Conservation (phyloP, 2,113 vertebrate species). For the Perca fluviatilis region DNA sequence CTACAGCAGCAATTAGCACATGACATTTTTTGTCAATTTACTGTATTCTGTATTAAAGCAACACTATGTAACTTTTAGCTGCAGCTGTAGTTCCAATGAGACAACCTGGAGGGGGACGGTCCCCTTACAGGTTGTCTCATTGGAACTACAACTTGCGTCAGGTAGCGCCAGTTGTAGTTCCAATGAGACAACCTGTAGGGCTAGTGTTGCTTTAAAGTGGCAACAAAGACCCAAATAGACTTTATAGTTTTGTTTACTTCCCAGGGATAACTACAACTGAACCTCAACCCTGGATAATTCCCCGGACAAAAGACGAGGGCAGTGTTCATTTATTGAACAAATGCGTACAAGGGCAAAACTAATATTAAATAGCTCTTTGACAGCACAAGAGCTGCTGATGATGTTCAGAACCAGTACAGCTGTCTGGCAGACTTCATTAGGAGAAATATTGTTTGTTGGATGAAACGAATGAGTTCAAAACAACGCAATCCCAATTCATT, state of each 20-base stretch:
- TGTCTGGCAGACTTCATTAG: slow-evolving; percentile 31
- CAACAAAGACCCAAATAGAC: slow-evolving; percentile 19
- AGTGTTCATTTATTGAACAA: slow-evolving; percentile 41
- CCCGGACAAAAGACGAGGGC: slow-evolving; percentile 26
- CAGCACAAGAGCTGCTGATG: slow-evolving; percentile 5
- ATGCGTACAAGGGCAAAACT: slow-evolving; percentile 16
- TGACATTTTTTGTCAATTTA: not conserved
- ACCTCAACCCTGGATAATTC: slow-evolving; percentile 26
- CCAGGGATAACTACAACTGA: slow-evolving; percentile 18
- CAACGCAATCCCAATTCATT: not conserved
- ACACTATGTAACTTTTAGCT: no score
- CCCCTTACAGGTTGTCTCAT: no score
- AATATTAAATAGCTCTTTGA: slow-evolving; percentile 24
- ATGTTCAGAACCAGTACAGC: slow-evolving; percentile 10
- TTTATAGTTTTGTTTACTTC: slow-evolving; percentile 14
- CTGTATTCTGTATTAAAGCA: slow-evolving; percentile 2
- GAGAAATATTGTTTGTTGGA: slow-evolving; percentile 19
- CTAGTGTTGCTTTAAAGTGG: not conserved
- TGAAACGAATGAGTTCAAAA: slow-evolving; percentile 1
- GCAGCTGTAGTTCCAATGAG: no score
- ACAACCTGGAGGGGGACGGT: no score
- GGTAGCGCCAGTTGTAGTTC: no score
- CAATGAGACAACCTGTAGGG: no score
- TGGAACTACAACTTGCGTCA: no score
- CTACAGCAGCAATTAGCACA: slow-evolving; percentile 29